phyloP scores from a whole-genome alignment of 2,797 vertebrate genomes.

The Sebastes trivittatus region DNA sequence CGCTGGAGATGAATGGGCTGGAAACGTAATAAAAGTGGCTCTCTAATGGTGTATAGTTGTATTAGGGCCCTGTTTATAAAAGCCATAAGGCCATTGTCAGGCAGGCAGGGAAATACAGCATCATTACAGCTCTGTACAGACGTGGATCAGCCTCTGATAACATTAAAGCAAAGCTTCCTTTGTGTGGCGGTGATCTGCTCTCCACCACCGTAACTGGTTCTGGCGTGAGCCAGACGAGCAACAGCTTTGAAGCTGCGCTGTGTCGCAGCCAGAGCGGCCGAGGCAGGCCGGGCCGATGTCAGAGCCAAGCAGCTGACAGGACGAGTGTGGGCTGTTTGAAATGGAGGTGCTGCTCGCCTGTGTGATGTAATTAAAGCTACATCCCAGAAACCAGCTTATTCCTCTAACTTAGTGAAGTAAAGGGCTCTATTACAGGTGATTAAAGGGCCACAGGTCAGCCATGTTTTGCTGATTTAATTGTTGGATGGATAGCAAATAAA shows the following conservation, averaged over 20 bases:
- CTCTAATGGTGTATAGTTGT: conserved; percentile 69
- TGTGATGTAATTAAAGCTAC: conserved; percentile 37
- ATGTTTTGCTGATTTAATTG: background rate
- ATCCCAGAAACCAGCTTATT: background rate
- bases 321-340: conserved; percentile 13
- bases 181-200: conserved; percentile 86
- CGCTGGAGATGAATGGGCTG: conserved; percentile 64
- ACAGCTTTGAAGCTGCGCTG: conserved; percentile 85
- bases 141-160: conserved; percentile 85
- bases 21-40: conserved; percentile 73
- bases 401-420: background rate
- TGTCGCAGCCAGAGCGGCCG: background rate
- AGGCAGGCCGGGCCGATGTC: conserved; percentile 32
- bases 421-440: background rate
- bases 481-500: background rate
- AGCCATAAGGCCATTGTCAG: conserved; percentile 66
- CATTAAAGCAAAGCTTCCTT: conserved; percentile 88
- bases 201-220: conserved; percentile 84
- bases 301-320: conserved; percentile 31
- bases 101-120: conserved; percentile 46
- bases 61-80: conserved; percentile 62
- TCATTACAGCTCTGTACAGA: conserved; percentile 61
- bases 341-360: conserved; percentile 27
- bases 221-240: conserved; percentile 88
- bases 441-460: background rate